A percentile compares a stretch with the other conserved stretches of the same genome.
Evolutionary conservation across 2,888 invertebrate genomes (phyloP).

Genomic region (Parnassius mnemosyne): DNA sequence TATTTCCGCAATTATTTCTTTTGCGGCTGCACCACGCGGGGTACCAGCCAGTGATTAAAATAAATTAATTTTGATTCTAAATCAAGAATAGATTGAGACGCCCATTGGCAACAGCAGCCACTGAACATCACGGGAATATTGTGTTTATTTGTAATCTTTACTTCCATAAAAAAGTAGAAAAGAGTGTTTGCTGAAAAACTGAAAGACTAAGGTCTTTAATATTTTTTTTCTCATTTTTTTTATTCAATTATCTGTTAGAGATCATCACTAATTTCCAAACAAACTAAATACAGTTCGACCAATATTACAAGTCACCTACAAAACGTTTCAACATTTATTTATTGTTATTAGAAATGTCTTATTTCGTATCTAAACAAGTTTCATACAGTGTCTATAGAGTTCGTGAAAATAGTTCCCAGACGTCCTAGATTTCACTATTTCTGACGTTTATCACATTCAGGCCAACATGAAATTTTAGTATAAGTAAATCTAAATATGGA

Average conservation of each 20-base stretch:
- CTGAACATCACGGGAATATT: too few species aligned
- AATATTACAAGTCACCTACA: not conserved
- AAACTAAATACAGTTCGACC: not conserved
- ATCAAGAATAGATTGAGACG: too few species aligned
- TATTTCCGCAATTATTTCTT: too few species aligned
- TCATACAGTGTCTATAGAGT: not conserved
- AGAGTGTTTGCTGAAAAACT: too few species aligned
- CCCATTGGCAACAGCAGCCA: too few species aligned
- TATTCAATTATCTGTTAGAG: not conserved
- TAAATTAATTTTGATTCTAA: too few species aligned
- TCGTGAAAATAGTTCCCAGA: conserved; percentile 9
- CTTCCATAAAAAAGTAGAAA: too few species aligned
- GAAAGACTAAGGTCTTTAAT: too few species aligned
- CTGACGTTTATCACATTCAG: conserved; percentile 10
- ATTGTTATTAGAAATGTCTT: not conserved
- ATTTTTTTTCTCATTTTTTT: too few species aligned
- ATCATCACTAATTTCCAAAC: conserved; percentile 1
- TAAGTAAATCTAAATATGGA: conserved; percentile 9
- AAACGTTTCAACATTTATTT: conserved; percentile 1
- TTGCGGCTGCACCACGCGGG: too few species aligned
- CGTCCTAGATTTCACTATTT: conserved; percentile 20
- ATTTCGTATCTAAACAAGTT: not conserved
- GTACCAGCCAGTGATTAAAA: too few species aligned
- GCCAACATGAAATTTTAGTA: conserved; percentile 12
- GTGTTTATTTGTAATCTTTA: too few species aligned